Conservation (phyloP, 2,888 invertebrate species). For the Morpho helenor region DNA sequence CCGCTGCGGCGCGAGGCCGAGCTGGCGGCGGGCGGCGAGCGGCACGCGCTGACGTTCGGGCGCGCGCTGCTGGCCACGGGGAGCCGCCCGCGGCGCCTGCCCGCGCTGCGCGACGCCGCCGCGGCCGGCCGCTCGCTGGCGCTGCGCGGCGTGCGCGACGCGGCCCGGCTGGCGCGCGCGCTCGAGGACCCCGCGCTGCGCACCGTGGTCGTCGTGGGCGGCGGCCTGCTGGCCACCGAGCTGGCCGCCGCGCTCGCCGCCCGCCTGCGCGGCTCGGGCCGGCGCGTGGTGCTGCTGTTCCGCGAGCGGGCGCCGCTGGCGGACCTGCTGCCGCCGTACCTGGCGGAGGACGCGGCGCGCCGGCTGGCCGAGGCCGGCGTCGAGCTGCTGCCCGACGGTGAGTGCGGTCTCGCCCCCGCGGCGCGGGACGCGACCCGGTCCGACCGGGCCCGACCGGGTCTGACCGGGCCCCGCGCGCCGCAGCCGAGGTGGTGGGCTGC, state of each 20-base stretch:
- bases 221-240: conserved; percentile 96
- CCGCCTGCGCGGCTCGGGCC: conserved; percentile 35
- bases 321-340: conserved; percentile 91
- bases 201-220: conserved; percentile 91
- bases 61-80: conserved; percentile 91
- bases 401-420: conserved; percentile 20
- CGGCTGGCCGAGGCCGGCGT: conserved; percentile 87
- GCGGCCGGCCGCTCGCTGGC: conserved; percentile 77
- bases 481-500: conserved; percentile 35
- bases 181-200: conserved; percentile 80
- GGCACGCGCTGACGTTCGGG: conserved; percentile 79
- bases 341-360: conserved; percentile 91
- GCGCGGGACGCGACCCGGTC: too few species aligned
- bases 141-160: conserved; percentile 74
- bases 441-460: too few species aligned
- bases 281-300: conserved; percentile 87
- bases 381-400: conserved; percentile 65
- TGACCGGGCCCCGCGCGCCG: conserved; percentile 46
- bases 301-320: conserved; percentile 92
- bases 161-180: conserved; percentile 75
- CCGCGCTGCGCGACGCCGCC: conserved; percentile 75
- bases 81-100: conserved; percentile 63
- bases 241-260: conserved; percentile 89
- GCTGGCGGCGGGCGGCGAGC: conserved; percentile 39
- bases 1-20: conserved; percentile 41